Evolutionary conservation across 2,113 vertebrate genomes (phyloP), one percentile per base, ranked within the genome.

Genomic region (Callocephalon fimbriatum): DNA sequence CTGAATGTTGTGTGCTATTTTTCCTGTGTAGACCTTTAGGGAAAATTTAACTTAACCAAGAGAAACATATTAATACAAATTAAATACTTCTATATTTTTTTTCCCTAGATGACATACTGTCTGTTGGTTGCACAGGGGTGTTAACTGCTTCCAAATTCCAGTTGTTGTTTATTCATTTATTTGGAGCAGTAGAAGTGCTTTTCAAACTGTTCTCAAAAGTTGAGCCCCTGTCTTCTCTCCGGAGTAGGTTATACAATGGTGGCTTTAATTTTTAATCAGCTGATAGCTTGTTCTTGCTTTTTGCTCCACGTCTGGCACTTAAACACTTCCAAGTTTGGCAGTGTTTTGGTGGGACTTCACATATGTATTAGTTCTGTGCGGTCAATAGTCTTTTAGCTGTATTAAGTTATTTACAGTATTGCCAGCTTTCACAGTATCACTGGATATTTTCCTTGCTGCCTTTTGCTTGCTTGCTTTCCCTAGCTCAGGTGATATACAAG

Each of bases 11-110:
- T 93, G 42, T 84, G 71, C 48, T 71, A 5, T 91, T 92, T 95
- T 95, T 83, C 51, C 44, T 71, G 6, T 81, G 44, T 63, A 91
- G 47, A 81, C 86, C 95, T 88, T 65, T 44, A 74, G 95, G 92
- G 97, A 88, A 92, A 92, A 90, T 90, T 92, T 86, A 88, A 75
- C 56, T 86, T 91, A 74, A 74, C 85, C 83, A 84, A 59, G 79
- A 95, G 85, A 94, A 84, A 84, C 47, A 12, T 26, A 27, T 78
- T 92, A 80, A 86, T 80, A 84, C 35, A 84, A 88, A 88, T 91
- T 65, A 90, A 90, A 50, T 67, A 73, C 12, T 45, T 32, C 15
- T 53, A 40, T 79, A 35, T 23, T 45, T 47, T 9, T 44, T 47
- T 7, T 3, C 16, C 10, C 13, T 42, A 42, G 40, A 62, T 90